Conservation (phyloP, 1,140 invertebrate genomes). For the Steinernema feltiae region DNA sequence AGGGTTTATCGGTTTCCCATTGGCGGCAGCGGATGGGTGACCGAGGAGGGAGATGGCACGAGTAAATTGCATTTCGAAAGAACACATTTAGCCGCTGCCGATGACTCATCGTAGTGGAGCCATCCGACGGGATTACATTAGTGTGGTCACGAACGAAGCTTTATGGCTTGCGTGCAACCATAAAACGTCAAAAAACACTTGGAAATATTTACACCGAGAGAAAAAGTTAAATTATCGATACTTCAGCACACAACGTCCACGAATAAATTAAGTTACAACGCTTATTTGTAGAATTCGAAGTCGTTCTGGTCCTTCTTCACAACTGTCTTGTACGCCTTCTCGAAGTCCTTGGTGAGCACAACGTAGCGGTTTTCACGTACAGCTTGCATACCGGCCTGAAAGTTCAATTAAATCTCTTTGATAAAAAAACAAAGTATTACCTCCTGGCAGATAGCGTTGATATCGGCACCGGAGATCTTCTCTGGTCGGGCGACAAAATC, state of each 20-base stretch:
- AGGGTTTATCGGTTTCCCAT: conserved; percentile 10
- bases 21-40: not conserved
- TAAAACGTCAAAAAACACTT: not conserved
- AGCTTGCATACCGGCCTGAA: conserved; percentile 79
- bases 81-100: not conserved
- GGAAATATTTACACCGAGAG: not conserved
- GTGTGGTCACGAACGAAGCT: not conserved
- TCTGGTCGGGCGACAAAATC: conserved; percentile 97
- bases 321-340: conserved; percentile 98
- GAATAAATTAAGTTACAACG: not conserved
- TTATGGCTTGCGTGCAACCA: not conserved
- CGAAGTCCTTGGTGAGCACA: conserved; percentile 95
- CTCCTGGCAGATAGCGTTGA: conserved; percentile 99
- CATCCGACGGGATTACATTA: not conserved
- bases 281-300: conserved; percentile 99
- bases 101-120: not conserved
- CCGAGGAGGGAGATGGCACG: not conserved
- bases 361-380: conserved; percentile 97
- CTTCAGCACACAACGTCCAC: not conserved
- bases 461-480: conserved; percentile 95
- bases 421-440: conserved; percentile 61
- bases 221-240: not conserved
- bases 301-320: conserved; percentile 99
- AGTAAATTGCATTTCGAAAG: conserved; percentile 9
- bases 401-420: not conserved